Evolutionary conservation across 2,113 vertebrate genomes (phyloP).

Genomic region (Oceanites oceanicus): DNA sequence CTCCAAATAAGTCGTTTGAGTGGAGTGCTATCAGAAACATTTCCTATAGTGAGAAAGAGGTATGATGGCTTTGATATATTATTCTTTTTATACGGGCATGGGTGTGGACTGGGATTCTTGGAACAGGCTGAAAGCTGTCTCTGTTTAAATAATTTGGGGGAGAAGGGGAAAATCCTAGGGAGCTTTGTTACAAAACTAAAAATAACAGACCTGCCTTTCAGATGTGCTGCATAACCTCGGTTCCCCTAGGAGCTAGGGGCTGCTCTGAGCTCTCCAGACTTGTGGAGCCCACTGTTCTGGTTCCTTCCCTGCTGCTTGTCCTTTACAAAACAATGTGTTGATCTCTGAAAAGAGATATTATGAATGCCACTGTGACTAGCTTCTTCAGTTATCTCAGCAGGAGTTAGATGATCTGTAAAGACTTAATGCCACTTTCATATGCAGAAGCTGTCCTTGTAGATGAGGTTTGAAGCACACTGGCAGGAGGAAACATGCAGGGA

Average conservation of each 20-base stretch:
- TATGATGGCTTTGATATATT: conserved; percentile 43
- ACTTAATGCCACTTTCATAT: neutral
- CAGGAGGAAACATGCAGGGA: neutral
- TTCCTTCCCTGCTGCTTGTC: conserved; percentile 36
- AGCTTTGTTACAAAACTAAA: conserved; percentile 32
- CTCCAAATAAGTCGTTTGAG: conserved; percentile 87
- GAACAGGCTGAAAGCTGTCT: conserved; percentile 42
- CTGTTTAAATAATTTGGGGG: conserved; percentile 51
- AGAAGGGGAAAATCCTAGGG: conserved; percentile 16
- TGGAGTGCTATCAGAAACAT: conserved; percentile 91
- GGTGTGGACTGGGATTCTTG: conserved; percentile 51
- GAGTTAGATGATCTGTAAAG: neutral
- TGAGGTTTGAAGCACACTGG: neutral
- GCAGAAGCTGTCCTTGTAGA: neutral
- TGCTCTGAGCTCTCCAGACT: neutral
- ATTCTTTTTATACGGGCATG: neutral
- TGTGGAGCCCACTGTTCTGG: neutral
- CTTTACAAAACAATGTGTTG: conserved; percentile 21
- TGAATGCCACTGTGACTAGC: neutral
- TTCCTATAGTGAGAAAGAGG: conserved; percentile 91
- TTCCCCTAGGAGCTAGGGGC: neutral
- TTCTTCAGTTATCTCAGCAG: conserved; percentile 4
- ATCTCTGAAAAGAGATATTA: neutral
- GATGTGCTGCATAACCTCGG: neutral
- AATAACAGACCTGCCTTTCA: conserved; percentile 33